Evolutionary conservation across 1,140 invertebrate species (phyloP).

Genomic region (Ladona fulva): DNA sequence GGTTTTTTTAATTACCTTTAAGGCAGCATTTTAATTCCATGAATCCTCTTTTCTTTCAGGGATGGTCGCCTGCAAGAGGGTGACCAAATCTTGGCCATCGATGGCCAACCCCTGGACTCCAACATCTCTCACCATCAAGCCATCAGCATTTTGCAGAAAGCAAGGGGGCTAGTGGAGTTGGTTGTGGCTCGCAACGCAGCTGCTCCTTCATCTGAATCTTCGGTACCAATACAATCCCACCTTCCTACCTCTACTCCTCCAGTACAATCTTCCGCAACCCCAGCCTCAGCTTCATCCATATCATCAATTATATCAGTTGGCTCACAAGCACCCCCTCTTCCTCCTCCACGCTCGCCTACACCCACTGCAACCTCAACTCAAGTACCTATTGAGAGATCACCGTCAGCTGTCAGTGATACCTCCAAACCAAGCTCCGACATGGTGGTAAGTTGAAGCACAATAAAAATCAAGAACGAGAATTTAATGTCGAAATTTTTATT

Average conservation of each 20-base stretch:
- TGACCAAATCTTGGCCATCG: conserved; percentile 83
- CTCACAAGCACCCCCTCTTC: conserved; percentile 23
- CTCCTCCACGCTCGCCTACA: conserved; percentile 24
- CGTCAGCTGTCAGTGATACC: conserved; percentile 59
- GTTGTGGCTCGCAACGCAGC: conserved; percentile 53
- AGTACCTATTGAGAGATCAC: conserved; percentile 46
- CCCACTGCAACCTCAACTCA: conserved; percentile 29
- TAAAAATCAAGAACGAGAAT: too few species aligned
- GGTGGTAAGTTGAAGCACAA: conserved; percentile 44
- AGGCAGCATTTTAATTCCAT: too few species aligned
- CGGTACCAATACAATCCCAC: conserved; percentile 24
- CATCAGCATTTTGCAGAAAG: conserved; percentile 71
- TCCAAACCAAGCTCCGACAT: conserved; percentile 62
- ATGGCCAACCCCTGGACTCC: conserved; percentile 72
- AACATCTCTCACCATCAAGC: conserved; percentile 82
- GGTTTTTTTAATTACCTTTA: too few species aligned
- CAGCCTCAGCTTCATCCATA: conserved; percentile 29
- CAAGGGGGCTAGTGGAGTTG: conserved; percentile 62
- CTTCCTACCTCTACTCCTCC: conserved; percentile 16
- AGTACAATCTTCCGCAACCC: conserved; percentile 20
- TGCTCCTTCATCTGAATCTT: conserved; percentile 15
- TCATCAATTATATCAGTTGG: conserved; percentile 25
- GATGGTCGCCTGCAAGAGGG: conserved; percentile 67
- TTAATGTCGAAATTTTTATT: too few species aligned
- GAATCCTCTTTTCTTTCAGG: conserved; percentile 46